Base-by-base conservation (phyloP, 2,797 vertebrate species). In the Alexandromys oeconomus region DNA sequence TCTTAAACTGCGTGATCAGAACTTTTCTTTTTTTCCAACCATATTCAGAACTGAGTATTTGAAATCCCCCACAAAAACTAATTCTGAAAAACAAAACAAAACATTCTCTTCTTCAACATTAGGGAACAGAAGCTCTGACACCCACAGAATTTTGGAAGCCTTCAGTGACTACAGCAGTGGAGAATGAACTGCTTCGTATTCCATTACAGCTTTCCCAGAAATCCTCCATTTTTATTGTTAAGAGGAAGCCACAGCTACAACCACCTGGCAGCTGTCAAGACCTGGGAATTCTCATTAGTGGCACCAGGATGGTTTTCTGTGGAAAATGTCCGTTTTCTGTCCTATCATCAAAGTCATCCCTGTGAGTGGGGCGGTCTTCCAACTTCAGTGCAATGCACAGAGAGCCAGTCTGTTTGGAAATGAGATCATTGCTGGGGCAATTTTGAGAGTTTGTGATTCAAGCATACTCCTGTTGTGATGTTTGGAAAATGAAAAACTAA, bases 111-210 rank as follows among this genome's bases (percentile, higher is more conserved):
- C 86, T 92, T 34, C 59, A 91, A 69, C 71, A 92, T 92, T 92
- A 96, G 84, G 89, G 97, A 94, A 89, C 94, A 95, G 91, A 97
- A 96, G 96, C 65, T 97, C 57, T 93, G 63, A 97, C 96, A 88
- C 92, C 93, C 89, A 96, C 91, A 92, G 93, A 97, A 91, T 86
- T 97, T 96, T 95, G 89, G 86, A 96, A 95, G 37, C 79, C 74
- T 76, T 96, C 80, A 92, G 89, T 96, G 92, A 97, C 91, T 80
- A 78, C 59, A 97, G 46, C 82, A 95, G 54, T 92, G 61, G 76
- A 91, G 91, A 96, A 95, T 85, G 65, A 96, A 59, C 63, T 80
- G 82, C 91, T 94, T 97, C 91, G 91, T 84, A 97, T 96, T 92
- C 94, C 71, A 92, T 17, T 87, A 59, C 57, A 93, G 84, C 87